A percentile compares a stretch with the other conserved stretches of the same genome.
These are phyloP conservation scores for Antitype chi DNA, from an alignment of 2,888 invertebrate genomes.

Conservation along the genomic window DNA sequence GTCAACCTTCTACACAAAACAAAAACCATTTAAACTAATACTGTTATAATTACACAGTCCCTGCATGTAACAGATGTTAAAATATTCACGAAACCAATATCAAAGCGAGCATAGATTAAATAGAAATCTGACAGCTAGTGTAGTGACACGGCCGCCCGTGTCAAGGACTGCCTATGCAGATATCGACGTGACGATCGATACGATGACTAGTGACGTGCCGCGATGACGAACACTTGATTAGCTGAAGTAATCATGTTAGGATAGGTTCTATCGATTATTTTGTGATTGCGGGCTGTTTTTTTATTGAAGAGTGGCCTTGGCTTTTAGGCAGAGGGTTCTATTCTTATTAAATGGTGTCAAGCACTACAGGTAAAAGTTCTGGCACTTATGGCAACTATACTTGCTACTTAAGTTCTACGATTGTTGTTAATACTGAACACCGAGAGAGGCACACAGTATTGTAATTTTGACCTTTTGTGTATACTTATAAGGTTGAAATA, in stretches of 20 bases:
- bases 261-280: constrained; percentile 39
- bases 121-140: constrained; percentile 67
- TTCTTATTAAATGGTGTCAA: neutral
- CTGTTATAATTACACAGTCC: constrained; percentile 45
- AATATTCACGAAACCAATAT: constrained; percentile 60
- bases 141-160: constrained; percentile 69
- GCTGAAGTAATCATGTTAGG: constrained; percentile 39
- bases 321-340: neutral
- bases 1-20: constrained; percentile 34
- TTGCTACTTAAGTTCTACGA: too few relatives aligned
- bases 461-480: too few relatives aligned
- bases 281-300: constrained; percentile 12
- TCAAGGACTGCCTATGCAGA: constrained; percentile 87
- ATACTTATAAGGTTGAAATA: too few relatives aligned
- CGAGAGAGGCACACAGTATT: too few relatives aligned
- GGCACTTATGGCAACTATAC: neutral
- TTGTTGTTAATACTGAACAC: too few relatives aligned
- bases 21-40: constrained; percentile 39
- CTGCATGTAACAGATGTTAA: constrained; percentile 60
- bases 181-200: constrained; percentile 80
- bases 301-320: neutral
- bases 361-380: neutral
- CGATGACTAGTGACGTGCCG: constrained; percentile 71
- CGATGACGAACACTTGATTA: constrained; percentile 67
- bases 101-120: constrained; percentile 65